Percentiles rank a stretch among this genome's conserved stretches.
Conservation (phyloP, 2,113 vertebrate genomes). For the Uropsilus gracilis region DNA sequence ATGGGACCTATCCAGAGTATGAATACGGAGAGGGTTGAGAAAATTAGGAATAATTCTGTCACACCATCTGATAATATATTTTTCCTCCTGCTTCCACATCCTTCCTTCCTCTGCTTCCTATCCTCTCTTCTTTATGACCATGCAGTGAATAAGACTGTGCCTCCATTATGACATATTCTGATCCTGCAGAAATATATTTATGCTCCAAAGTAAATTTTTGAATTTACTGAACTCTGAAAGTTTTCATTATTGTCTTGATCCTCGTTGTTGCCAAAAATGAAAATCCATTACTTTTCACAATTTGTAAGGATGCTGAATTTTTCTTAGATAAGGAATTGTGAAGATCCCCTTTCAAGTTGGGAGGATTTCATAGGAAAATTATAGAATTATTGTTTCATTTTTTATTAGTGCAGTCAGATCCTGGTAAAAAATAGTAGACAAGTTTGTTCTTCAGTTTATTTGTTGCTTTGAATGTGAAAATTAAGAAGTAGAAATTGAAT, state of each 20-base stretch:
- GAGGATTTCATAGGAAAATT: not conserved
- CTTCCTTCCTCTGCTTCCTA: not conserved
- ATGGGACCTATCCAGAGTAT: not conserved
- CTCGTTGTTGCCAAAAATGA: not conserved
- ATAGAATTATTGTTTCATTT: constrained; percentile 6
- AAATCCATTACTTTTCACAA: not conserved
- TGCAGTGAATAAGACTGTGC: not conserved
- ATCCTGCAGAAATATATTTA: not conserved
- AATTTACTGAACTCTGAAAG: not conserved
- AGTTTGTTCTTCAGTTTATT: constrained; percentile 6
- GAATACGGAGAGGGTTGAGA: not conserved
- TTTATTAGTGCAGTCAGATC: not conserved
- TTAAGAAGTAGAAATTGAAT: constrained; percentile 53
- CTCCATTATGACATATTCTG: not conserved
- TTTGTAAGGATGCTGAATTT: not conserved
- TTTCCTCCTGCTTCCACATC: not conserved
- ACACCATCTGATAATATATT: not conserved
- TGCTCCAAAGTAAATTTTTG: not conserved
- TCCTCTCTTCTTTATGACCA: not conserved
- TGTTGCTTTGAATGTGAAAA: constrained; percentile 45
- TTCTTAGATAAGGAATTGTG: not conserved
- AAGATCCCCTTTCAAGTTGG: not conserved
- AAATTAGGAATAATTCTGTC: not conserved
- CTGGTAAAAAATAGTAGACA: not conserved
- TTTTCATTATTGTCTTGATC: not conserved